phyloP scores from a whole-genome alignment of 2,113 vertebrate genomes.

The Naja naja region DNA sequence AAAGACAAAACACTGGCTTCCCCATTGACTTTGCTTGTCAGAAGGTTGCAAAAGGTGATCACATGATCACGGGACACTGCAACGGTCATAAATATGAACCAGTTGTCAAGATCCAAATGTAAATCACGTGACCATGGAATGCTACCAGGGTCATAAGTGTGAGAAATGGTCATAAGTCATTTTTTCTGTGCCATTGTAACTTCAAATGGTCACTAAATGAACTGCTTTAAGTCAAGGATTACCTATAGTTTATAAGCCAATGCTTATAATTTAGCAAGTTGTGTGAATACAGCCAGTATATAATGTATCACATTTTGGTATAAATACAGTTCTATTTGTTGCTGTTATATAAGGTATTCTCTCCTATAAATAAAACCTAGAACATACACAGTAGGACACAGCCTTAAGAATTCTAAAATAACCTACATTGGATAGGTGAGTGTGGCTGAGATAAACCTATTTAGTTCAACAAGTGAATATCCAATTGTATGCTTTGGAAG shows the following conservation, averaged over 20 bases:
- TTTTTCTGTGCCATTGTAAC: no score
- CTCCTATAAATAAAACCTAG: neutral
- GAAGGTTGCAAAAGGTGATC: no score
- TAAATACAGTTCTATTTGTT: neutral
- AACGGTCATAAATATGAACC: no score
- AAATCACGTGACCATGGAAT: no score
- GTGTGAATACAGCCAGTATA: neutral
- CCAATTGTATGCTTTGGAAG: neutral
- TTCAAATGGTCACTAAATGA: no score
- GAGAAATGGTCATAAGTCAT: no score
- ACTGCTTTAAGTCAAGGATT: no score
- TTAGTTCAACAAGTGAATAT: neutral
- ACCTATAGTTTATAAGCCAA: neutral
- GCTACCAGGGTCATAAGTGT: no score
- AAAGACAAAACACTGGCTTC: no score
- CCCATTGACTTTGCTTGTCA: no score
- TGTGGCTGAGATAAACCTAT: neutral
- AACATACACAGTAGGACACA: neutral
- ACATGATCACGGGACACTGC: no score
- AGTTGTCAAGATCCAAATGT: no score
- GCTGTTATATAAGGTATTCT: neutral
- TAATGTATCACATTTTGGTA: neutral
- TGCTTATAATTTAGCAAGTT: neutral
- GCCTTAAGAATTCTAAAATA: neutral
- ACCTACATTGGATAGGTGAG: neutral